These are phyloP conservation scores for Brachionus calyciflorus DNA, from an alignment of 1,140 invertebrate species.

Conservation along the genomic window DNA sequence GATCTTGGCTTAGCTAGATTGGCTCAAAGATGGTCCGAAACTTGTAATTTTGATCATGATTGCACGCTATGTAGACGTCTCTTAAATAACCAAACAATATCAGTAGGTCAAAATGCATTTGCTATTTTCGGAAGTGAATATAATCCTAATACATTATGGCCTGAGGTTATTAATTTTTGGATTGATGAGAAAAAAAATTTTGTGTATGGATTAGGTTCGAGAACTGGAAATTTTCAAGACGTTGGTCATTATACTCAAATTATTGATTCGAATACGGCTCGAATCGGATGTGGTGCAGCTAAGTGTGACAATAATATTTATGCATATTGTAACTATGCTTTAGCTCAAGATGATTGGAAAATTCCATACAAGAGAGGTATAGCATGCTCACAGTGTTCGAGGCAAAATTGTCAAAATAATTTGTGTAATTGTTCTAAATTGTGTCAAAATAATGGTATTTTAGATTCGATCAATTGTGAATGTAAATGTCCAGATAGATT, in stretches of 20 bases:
- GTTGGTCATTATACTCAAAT: constrained; percentile 47
- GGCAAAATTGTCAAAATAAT: constrained; percentile 9
- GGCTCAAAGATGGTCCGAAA: constrained; percentile 16
- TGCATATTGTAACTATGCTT: constrained; percentile 37
- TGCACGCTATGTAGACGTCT: constrained; percentile 20
- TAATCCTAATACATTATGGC: constrained; percentile 6
- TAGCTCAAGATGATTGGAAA: neutral
- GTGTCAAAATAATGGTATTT: constrained; percentile 27
- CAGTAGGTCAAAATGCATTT: constrained; percentile 38
- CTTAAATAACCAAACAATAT: constrained; percentile 20
- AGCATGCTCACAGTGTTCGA: neutral
- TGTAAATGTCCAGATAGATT: neutral
- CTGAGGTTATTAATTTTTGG: constrained; percentile 17
- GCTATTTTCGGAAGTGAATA: neutral
- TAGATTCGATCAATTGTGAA: constrained; percentile 3
- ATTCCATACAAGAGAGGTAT: neutral
- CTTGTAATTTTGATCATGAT: constrained; percentile 30
- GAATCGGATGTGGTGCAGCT: constrained; percentile 39
- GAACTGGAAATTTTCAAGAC: constrained; percentile 1
- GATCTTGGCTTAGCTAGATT: constrained; percentile 38
- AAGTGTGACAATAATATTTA: neutral
- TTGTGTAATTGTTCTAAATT: constrained; percentile 33
- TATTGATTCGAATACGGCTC: neutral
- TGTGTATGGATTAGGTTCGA: neutral
- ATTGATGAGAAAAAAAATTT: neutral